Percentiles rank a stretch among this genome's conserved stretches.
Conservation (phyloP, 1,140 invertebrate genomes). For the Aphaenogaster floridana region DNA sequence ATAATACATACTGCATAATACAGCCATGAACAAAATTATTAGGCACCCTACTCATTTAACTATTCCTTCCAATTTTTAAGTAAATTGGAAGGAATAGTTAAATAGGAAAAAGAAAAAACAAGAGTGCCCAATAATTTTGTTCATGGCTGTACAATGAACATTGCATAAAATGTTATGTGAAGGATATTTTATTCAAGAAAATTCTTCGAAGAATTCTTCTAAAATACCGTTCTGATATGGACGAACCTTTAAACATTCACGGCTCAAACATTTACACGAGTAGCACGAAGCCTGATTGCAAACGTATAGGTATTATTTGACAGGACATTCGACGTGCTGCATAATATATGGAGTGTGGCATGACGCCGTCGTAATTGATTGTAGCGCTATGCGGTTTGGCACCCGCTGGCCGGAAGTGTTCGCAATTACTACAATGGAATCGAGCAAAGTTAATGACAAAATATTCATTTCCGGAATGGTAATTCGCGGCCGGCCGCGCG, state of each 20-base stretch:
- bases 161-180: neutral
- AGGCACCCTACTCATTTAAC: too few species aligned
- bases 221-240: neutral
- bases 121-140: too few species aligned
- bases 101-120: too few species aligned
- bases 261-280: slow-evolving; percentile 47
- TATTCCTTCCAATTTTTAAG: too few species aligned
- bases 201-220: neutral
- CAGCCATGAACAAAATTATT: too few species aligned
- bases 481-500: slow-evolving; percentile 59
- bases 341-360: slow-evolving; percentile 83
- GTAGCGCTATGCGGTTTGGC: slow-evolving; percentile 84
- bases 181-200: neutral
- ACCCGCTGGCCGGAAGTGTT: slow-evolving; percentile 83
- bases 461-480: slow-evolving; percentile 83
- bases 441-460: slow-evolving; percentile 84
- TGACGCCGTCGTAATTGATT: slow-evolving; percentile 84
- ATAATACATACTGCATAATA: neutral
- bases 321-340: slow-evolving; percentile 81
- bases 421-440: slow-evolving; percentile 84
- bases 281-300: slow-evolving; percentile 73
- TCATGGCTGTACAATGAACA: neutral
- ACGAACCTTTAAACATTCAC: slow-evolving; percentile 9
- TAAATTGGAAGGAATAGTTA: too few species aligned
- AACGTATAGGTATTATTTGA: slow-evolving; percentile 83